phyloP scores from a whole-genome alignment of 2,797 vertebrate species.

The Acipenser oxyrinchus region DNA sequence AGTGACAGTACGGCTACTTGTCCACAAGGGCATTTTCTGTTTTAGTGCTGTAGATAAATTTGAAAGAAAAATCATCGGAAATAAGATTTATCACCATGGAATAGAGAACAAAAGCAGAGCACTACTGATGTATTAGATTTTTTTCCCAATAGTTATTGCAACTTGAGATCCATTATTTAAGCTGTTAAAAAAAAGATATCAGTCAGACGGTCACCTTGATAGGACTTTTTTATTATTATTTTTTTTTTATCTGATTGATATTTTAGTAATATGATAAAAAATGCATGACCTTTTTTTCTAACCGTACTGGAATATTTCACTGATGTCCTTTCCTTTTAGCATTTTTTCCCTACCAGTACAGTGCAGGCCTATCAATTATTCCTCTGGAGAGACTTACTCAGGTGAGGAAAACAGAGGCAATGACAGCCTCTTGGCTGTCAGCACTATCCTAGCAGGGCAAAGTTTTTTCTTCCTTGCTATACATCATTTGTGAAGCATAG shows the following conservation, averaged over 20 bases:
- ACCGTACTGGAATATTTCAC: not conserved
- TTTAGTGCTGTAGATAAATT: constrained; percentile 9
- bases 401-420: constrained; percentile 13
- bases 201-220: constrained; percentile 7
- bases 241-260: not conserved
- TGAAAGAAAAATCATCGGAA: constrained; percentile 1
- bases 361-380: constrained; percentile 4
- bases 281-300: not conserved
- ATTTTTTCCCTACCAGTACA: not conserved
- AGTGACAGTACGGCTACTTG: constrained; percentile 13
- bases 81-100: not conserved
- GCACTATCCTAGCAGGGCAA: constrained; percentile 8
- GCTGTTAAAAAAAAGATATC: constrained; percentile 2
- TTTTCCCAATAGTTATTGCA: not conserved
- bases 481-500: constrained; percentile 14
- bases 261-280: constrained; percentile 13
- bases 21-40: constrained; percentile 1
- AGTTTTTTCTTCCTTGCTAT: constrained; percentile 7
- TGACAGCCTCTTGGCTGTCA: constrained; percentile 17
- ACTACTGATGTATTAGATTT: no score
- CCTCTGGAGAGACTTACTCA: constrained; percentile 6
- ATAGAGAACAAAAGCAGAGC: no score
- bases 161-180: not conserved
- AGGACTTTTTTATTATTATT: not conserved
- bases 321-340: constrained; percentile 10